phyloP scores from a whole-genome alignment of 2,888 invertebrate species.

The Pomacea canaliculata region DNA sequence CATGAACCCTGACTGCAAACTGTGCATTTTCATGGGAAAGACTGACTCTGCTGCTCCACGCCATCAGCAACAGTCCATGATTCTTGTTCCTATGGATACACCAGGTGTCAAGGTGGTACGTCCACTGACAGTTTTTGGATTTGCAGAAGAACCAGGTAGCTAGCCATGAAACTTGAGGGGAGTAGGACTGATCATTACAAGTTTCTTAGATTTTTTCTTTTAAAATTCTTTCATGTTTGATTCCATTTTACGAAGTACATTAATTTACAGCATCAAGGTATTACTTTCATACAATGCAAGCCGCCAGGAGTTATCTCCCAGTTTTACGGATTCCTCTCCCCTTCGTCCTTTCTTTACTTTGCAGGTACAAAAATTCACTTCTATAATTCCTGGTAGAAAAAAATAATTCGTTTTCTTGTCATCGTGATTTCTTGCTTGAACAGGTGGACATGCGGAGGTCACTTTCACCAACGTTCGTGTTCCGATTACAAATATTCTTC shows the following conservation, averaged over 20 bases:
- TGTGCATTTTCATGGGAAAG: conserved; percentile 72
- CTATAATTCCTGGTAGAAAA: no score
- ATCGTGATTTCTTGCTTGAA: neutral
- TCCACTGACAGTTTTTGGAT: conserved; percentile 70
- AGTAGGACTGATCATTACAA: neutral
- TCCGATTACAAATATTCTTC: conserved; percentile 68
- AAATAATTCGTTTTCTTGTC: no score
- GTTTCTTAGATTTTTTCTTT: neutral
- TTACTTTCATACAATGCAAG: no score
- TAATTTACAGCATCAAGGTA: no score
- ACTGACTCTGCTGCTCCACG: conserved; percentile 60
- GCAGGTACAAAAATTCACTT: no score
- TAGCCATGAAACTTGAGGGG: neutral
- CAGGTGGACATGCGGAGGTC: conserved; percentile 71
- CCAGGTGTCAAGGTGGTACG: conserved; percentile 70
- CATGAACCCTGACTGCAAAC: conserved; percentile 69
- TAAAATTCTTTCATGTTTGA: neutral
- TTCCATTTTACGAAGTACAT: neutral
- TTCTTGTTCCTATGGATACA: conserved; percentile 72
- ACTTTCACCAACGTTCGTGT: conserved; percentile 71
- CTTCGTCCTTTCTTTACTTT: no score
- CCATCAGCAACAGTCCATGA: conserved; percentile 71
- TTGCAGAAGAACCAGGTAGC: conserved; percentile 69
- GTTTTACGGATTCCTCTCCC: no score
- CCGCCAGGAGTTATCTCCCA: no score